These are phyloP conservation scores for Ferrisia virgata DNA, from an alignment of 2,888 invertebrate genomes.

Conservation along the genomic window DNA sequence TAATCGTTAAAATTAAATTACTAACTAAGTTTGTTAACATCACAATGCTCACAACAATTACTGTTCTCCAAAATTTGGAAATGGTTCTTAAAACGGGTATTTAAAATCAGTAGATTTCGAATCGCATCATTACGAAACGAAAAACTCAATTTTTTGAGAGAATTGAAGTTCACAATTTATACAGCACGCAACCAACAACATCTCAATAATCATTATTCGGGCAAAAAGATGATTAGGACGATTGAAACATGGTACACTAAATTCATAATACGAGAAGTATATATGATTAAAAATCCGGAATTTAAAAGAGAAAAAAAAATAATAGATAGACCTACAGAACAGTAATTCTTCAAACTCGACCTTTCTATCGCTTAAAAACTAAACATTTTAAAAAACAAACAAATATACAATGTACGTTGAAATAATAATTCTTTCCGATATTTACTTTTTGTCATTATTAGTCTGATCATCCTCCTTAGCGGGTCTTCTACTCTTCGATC, in stretches of 20 bases:
- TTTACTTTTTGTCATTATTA: slow-evolving; percentile 5
- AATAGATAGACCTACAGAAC: neutral
- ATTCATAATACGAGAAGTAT: no score
- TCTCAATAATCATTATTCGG: no score
- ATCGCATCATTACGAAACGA: no score
- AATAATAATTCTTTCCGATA: neutral
- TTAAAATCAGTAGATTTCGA: neutral
- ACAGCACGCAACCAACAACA: no score
- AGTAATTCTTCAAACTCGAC: neutral
- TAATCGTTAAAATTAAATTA: neutral
- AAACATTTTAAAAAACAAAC: neutral
- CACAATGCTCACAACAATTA: neutral
- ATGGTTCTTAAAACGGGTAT: neutral
- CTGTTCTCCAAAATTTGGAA: neutral
- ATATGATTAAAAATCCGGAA: neutral
- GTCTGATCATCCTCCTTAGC: slow-evolving; percentile 6
- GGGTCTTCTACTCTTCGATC: slow-evolving; percentile 39
- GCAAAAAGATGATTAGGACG: no score
- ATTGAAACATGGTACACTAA: no score
- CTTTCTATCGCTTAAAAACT: neutral
- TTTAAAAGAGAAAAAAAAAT: neutral
- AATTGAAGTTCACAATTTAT: no score
- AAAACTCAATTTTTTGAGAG: no score
- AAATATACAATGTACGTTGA: neutral
- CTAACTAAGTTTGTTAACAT: neutral